Conservation (phyloP, 2,113 vertebrate species). For the Triplophysa dalaica region DNA sequence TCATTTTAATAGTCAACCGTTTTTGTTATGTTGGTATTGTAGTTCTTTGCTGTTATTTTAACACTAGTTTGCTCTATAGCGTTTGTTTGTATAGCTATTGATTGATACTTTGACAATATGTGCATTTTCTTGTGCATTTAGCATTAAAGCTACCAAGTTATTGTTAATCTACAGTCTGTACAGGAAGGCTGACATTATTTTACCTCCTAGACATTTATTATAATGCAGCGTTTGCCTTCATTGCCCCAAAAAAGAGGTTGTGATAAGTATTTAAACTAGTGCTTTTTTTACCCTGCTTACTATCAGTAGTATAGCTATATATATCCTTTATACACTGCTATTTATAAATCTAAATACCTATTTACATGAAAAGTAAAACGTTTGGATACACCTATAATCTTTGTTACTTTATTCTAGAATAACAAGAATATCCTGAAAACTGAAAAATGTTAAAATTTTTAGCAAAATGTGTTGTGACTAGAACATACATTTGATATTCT, state of each 20-base stretch:
- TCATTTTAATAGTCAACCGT: background rate
- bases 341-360: too few relatives aligned
- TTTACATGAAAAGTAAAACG: background rate
- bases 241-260: background rate
- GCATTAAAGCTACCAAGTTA: background rate
- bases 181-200: background rate
- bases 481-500: background rate
- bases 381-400: background rate
- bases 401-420: background rate
- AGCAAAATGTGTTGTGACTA: background rate
- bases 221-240: background rate
- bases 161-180: background rate
- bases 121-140: background rate
- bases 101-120: background rate
- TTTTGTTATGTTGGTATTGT: constrained; percentile 9
- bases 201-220: background rate
- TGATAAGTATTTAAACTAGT: background rate
- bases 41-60: background rate
- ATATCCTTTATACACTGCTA: too few relatives aligned
- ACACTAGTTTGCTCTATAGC: background rate
- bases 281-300: background rate
- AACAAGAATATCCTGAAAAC: background rate
- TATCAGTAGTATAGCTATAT: background rate
- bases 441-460: background rate
- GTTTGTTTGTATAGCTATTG: constrained; percentile 28